Conservation (phyloP, 2,113 vertebrate genomes). For the Polypterus senegalus region DNA sequence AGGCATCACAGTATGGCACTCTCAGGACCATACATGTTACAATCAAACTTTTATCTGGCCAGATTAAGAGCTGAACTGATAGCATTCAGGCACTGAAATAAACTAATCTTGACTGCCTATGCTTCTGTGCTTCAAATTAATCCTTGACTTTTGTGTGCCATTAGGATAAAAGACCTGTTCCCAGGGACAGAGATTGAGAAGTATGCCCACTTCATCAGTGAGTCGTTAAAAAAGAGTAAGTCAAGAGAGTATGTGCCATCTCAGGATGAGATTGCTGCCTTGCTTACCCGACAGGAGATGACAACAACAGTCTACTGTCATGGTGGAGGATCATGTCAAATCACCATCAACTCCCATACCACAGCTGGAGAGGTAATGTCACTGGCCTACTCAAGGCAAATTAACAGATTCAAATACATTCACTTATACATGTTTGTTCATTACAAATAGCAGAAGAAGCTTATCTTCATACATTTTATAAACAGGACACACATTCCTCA, state of each 20-base stretch:
- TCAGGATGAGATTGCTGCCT: conserved; percentile 78
- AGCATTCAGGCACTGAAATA: no score
- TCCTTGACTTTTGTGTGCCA: neutral
- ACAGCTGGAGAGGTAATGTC: conserved; percentile 73
- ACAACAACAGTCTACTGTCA: conserved; percentile 83
- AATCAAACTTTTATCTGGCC: no score
- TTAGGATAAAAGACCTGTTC: conserved; percentile 68
- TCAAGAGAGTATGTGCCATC: conserved; percentile 78
- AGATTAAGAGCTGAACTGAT: no score
- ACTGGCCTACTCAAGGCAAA: neutral
- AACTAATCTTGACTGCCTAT: no score
- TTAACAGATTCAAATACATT: neutral
- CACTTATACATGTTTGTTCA: no score
- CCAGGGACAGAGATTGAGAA: conserved; percentile 69
- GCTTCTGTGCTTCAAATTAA: neutral
- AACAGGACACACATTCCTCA: no score
- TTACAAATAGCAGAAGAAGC: neutral
- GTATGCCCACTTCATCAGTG: conserved; percentile 67
- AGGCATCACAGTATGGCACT: neutral
- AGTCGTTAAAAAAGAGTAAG: conserved; percentile 82
- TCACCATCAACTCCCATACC: conserved; percentile 86
- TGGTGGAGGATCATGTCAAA: conserved; percentile 84
- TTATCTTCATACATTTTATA: no score
- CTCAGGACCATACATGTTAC: no score
- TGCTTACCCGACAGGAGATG: conserved; percentile 79